Evolutionary conservation across 2,888 invertebrate species (phyloP).

Genomic region (Drosophila lutescens): DNA sequence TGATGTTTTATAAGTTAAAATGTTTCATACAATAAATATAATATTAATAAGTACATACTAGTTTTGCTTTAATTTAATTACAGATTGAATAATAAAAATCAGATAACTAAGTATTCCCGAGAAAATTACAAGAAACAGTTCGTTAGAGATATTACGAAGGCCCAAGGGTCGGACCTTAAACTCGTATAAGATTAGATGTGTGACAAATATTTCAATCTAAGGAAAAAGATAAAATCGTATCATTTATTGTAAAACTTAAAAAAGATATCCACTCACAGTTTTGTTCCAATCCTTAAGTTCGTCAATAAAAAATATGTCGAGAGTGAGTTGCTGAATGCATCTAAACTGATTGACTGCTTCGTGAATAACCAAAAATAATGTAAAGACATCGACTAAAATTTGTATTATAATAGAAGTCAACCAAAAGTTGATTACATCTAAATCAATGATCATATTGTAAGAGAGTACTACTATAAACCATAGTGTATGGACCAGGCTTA

Average conservation of each 20-base stretch:
- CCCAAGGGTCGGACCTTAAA: background rate
- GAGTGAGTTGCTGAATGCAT: background rate
- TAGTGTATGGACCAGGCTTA: background rate
- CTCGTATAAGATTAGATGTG: background rate
- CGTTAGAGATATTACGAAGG: constrained; percentile 1
- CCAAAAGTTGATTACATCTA: background rate
- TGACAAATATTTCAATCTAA: constrained; percentile 4
- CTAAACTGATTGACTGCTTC: background rate
- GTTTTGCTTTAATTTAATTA: background rate
- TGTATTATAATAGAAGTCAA: background rate
- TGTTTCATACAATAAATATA: no score
- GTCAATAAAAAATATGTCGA: background rate
- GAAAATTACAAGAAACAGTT: background rate
- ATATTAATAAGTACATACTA: no score
- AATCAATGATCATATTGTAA: background rate
- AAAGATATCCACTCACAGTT: background rate
- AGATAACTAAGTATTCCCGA: background rate
- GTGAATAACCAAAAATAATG: constrained; percentile 1
- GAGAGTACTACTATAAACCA: background rate
- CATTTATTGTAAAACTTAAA: no score
- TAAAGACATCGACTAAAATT: background rate
- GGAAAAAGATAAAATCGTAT: no score
- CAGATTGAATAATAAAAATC: background rate
- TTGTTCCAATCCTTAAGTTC: background rate
- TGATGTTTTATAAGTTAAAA: no score